These are phyloP conservation scores for Eospalax fontanierii DNA, from an alignment of 2,797 vertebrate genomes.

Conservation along the genomic window DNA sequence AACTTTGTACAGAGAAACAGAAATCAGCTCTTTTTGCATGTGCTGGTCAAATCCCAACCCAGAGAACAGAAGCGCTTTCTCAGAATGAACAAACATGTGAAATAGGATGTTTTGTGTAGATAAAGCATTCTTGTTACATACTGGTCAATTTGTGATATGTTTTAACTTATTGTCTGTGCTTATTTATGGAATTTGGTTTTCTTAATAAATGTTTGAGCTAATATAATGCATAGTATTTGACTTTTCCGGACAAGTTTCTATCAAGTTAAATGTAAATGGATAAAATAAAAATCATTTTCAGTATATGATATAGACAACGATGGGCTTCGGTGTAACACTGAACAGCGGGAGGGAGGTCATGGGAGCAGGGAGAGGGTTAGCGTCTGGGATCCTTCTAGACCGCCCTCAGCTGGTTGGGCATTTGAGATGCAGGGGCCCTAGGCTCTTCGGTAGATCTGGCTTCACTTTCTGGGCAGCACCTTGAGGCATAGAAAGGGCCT, in stretches of 20 bases:
- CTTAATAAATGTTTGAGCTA: constrained; percentile 98
- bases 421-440: background rate
- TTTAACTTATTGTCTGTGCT: constrained; percentile 97
- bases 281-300: constrained; percentile 98
- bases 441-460: background rate
- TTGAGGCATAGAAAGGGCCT: rapidly evolving
- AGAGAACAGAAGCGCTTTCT: constrained; percentile 92
- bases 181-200: constrained; percentile 96
- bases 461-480: background rate
- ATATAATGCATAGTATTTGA: constrained; percentile 95
- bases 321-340: constrained; percentile 80
- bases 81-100: constrained; percentile 93
- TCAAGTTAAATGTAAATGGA: constrained; percentile 96
- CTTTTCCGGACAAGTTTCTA: constrained; percentile 96
- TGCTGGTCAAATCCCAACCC: constrained; percentile 93
- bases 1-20: constrained; percentile 90
- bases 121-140: constrained; percentile 97
- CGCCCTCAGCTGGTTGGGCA: rapidly evolving
- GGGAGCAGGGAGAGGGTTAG: background rate
- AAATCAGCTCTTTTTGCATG: constrained; percentile 94
- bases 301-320: constrained; percentile 93
- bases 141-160: constrained; percentile 98
- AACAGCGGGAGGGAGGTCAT: background rate
- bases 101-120: constrained; percentile 99
- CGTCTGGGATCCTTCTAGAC: background rate